These are phyloP conservation scores for Allophyes oxyacanthae DNA, from an alignment of 2,888 invertebrate species.

Conservation along the genomic window DNA sequence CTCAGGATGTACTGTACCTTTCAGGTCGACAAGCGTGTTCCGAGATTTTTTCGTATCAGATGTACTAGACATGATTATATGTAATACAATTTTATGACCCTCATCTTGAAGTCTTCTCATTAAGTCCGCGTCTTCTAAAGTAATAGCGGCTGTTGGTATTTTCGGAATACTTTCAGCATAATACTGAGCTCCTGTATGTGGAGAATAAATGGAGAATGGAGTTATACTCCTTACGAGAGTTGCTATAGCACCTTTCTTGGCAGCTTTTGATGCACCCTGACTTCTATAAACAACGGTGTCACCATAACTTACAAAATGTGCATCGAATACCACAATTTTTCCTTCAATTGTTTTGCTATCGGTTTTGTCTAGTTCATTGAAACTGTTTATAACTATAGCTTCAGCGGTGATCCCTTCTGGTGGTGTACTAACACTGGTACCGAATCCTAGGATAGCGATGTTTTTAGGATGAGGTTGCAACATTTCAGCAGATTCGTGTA, in stretches of 20 bases:
- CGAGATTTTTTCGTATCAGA: slow-evolving; percentile 90
- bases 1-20: slow-evolving; percentile 81
- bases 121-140: slow-evolving; percentile 93
- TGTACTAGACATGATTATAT: slow-evolving; percentile 91
- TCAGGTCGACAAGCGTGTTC: slow-evolving; percentile 92
- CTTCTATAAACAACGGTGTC: slow-evolving; percentile 91
- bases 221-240: slow-evolving; percentile 92
- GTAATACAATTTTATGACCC: slow-evolving; percentile 78
- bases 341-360: slow-evolving; percentile 85
- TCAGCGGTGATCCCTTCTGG: slow-evolving; percentile 91
- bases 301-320: slow-evolving; percentile 90
- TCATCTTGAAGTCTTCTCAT: slow-evolving; percentile 90
- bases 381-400: slow-evolving; percentile 91
- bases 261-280: slow-evolving; percentile 91
- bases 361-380: slow-evolving; percentile 90
- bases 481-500: slow-evolving; percentile 90
- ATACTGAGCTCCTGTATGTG: slow-evolving; percentile 92
- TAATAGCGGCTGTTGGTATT: slow-evolving; percentile 93
- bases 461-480: slow-evolving; percentile 89
- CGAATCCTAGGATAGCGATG: slow-evolving; percentile 91
- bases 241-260: slow-evolving; percentile 93
- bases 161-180: slow-evolving; percentile 89
- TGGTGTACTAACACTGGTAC: slow-evolving; percentile 91
- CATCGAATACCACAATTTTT: slow-evolving; percentile 94
- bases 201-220: slow-evolving; percentile 92